Evolutionary conservation across 2,888 invertebrate species (phyloP).

Genomic region (Parnassius glacialis): DNA sequence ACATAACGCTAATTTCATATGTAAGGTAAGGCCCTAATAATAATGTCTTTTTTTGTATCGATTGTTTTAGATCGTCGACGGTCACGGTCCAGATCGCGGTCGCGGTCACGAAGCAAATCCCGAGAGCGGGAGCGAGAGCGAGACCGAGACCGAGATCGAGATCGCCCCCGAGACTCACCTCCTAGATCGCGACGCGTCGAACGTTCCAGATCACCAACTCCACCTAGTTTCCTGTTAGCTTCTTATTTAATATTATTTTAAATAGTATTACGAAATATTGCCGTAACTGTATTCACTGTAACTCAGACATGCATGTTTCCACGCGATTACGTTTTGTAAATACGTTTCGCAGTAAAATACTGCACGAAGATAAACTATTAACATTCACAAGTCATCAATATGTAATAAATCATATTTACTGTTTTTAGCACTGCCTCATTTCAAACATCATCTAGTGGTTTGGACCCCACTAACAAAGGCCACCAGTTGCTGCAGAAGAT

Average conservation of each 20-base stretch:
- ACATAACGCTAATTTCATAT: no score
- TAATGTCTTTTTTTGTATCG: not conserved
- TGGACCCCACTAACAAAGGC: slow-evolving; percentile 96
- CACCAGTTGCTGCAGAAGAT: slow-evolving; percentile 98
- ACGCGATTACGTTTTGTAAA: not conserved
- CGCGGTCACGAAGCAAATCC: slow-evolving; percentile 71
- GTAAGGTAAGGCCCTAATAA: no score
- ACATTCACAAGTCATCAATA: no score
- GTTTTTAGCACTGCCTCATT: slow-evolving; percentile 44
- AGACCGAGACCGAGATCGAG: slow-evolving; percentile 43
- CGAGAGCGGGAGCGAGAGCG: slow-evolving; percentile 48
- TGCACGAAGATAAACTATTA: no score
- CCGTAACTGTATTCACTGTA: not conserved
- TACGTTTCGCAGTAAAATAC: no score
- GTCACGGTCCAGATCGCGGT: slow-evolving; percentile 59
- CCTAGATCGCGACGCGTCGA: slow-evolving; percentile 62
- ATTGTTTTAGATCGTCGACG: slow-evolving; percentile 30
- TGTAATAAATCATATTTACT: not conserved
- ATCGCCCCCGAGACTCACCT: slow-evolving; percentile 73
- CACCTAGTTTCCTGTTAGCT: slow-evolving; percentile 89
- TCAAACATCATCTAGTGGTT: slow-evolving; percentile 79
- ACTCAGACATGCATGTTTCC: not conserved
- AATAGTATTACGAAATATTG: not conserved
- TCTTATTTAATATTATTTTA: not conserved
- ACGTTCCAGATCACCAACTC: slow-evolving; percentile 70